phyloP scores from a whole-genome alignment of 1,140 invertebrate species.

The Oryctes rhinoceros region DNA sequence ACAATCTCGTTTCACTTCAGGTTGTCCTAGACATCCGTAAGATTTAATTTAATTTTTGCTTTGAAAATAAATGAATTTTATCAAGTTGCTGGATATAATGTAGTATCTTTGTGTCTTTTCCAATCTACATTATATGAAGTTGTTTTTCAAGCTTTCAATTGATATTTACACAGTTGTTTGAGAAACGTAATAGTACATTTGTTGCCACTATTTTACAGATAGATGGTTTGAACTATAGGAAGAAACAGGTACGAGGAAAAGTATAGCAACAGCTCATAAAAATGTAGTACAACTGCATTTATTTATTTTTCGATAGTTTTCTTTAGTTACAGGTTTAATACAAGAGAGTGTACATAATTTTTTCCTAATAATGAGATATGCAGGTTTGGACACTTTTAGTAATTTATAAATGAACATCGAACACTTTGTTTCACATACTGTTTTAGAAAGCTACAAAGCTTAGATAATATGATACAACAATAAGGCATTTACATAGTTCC shows the following conservation, averaged over 20 bases:
- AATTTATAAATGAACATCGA: not conserved
- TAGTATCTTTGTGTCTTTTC: no score
- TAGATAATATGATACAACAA: slow-evolving; percentile 23
- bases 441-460: slow-evolving; percentile 1
- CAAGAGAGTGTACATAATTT: not conserved
- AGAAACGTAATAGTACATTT: no score
- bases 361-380: not conserved
- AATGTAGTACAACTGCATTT: slow-evolving; percentile 27
- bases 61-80: no score
- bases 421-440: not conserved
- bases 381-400: slow-evolving; percentile 2
- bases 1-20: no score
- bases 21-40: no score
- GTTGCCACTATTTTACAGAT: not conserved
- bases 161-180: no score
- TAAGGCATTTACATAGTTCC: slow-evolving; percentile 30
- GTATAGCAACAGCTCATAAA: not conserved
- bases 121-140: no score
- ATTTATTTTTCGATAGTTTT: not conserved
- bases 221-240: not conserved
- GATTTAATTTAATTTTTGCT: no score
- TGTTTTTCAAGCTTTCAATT: no score
- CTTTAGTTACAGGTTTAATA: not conserved
- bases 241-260: not conserved
- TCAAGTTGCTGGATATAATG: no score